A percentile compares a stretch with the other conserved stretches of the same genome.
These are phyloP conservation scores for Sminthurides bifidus DNA, from an alignment of 1,140 invertebrate species.

Conservation along the genomic window DNA sequence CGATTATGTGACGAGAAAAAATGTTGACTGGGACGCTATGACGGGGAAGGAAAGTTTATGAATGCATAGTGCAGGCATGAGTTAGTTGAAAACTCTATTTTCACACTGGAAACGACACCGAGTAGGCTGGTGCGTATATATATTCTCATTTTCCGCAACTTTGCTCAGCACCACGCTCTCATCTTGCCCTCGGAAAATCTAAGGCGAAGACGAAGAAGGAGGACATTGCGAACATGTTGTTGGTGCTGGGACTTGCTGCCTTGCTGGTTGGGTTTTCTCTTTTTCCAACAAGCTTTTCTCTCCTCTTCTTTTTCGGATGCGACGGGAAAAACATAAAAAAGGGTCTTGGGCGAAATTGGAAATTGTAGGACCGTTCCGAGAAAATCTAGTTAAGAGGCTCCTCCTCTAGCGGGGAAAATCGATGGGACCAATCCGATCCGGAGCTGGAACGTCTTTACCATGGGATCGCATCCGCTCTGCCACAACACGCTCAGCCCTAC, in stretches of 20 bases:
- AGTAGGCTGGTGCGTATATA: constrained; percentile 19
- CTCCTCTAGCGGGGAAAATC: constrained; percentile 30
- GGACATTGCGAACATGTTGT: background rate
- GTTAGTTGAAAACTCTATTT: constrained; percentile 24
- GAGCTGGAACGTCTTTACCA: constrained; percentile 28
- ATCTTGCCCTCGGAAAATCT: too few species aligned
- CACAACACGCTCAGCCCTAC: background rate
- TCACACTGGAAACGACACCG: too few species aligned
- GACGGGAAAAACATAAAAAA: constrained; percentile 33
- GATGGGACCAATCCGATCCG: constrained; percentile 33
- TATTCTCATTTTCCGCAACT: constrained; percentile 21
- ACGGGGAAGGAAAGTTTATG: background rate
- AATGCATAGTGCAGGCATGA: constrained; percentile 11
- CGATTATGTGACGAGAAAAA: background rate
- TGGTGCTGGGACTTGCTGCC: background rate
- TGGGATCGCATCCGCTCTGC: background rate
- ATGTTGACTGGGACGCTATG: background rate
- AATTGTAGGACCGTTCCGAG: constrained; percentile 33
- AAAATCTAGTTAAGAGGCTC: constrained; percentile 34
- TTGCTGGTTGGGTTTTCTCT: background rate
- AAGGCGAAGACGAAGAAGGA: too few species aligned
- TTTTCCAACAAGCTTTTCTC: background rate
- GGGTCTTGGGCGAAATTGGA: constrained; percentile 33
- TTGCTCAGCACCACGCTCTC: constrained; percentile 11
- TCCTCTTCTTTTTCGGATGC: constrained; percentile 24